Base-by-base conservation (phyloP, 2,888 invertebrate genomes). In the Diarsia mendica region DNA sequence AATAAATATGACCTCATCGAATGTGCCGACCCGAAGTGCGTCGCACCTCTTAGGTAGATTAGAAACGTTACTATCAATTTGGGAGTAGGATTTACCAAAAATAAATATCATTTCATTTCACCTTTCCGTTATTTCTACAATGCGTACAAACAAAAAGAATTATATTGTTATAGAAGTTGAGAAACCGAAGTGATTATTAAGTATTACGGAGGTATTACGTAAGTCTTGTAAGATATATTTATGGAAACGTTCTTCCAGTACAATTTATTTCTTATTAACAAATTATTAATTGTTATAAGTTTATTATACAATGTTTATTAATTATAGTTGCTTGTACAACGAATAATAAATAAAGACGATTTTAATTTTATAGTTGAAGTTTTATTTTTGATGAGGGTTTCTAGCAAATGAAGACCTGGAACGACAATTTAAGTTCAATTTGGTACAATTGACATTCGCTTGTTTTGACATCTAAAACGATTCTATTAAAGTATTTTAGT, bases 261-360 rank as follows among this genome's bases (percentile, higher is more conserved):
- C 89, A 90, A 90, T 89, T 89, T 87, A 77, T 80, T 80, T 87
- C 83, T 88, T 84, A 82, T 81, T 86, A 87, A 90, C 87, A 76
- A 85, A 82, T 75, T 82, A 88, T 86, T 84, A 81, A 89, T 86
- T 87, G 85, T 89, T 89, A 87, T 88, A 86, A 86, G 79, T 86
- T 89, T 82, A 88, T 90, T 89, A 86, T 89, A 89, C 88, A 90
- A 90, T 90, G 89, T 90, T 89, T 87, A 87, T 89, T 92, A 90
- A 90, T 91, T 91, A 93, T 91, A 91, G 91, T 93, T 92, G 94
- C 93, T 93, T 94, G 91, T 93, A 93, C 93, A 92, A 93, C 91
- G 89, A 92, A 90, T 92, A 93, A 91, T 90, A 85, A 92, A 92
- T 93, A 91, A 93, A 91, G 60, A 88, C 67, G 68, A 86, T 79